Conservation (phyloP, 1,140 invertebrate species). For the Potamilus streckersoni region DNA sequence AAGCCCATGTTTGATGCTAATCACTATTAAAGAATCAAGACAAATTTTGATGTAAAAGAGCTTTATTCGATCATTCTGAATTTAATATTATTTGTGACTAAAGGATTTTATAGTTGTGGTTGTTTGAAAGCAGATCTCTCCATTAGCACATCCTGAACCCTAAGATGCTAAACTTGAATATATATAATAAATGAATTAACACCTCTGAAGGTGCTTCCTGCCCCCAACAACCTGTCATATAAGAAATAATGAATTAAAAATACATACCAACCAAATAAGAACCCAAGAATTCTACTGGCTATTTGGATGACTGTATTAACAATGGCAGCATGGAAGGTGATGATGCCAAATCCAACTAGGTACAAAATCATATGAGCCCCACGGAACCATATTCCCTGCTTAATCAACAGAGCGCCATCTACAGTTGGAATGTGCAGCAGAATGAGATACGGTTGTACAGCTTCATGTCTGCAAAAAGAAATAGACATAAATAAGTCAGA, state of each 20-base stretch:
- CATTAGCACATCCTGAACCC: no score
- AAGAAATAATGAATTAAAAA: not conserved
- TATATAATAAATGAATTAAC: no score
- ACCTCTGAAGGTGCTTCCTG: no score
- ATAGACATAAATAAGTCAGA: not conserved
- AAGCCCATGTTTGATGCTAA: no score
- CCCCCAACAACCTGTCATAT: no score
- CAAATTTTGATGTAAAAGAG: no score
- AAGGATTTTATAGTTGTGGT: no score
- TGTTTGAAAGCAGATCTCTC: no score
- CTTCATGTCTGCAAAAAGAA: conserved; percentile 11
- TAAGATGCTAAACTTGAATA: no score
- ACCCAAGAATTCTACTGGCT: conserved; percentile 20
- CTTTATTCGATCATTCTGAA: no score
- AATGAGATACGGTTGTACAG: conserved; percentile 5
- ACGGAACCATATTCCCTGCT: conserved; percentile 17
- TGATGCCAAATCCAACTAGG: conserved; percentile 13
- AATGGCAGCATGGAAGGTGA: conserved; percentile 29
- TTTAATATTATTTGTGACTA: no score
- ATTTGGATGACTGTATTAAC: conserved; percentile 22
- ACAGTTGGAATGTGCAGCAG: conserved; percentile 8
- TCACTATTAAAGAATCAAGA: no score
- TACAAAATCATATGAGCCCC: conserved; percentile 26
- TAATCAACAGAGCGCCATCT: conserved; percentile 14
- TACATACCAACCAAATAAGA: conserved; percentile 27